These are phyloP conservation scores for Paramormyrops hopkinsi DNA, from an alignment of 2,797 vertebrate species.

Conservation along the genomic window DNA sequence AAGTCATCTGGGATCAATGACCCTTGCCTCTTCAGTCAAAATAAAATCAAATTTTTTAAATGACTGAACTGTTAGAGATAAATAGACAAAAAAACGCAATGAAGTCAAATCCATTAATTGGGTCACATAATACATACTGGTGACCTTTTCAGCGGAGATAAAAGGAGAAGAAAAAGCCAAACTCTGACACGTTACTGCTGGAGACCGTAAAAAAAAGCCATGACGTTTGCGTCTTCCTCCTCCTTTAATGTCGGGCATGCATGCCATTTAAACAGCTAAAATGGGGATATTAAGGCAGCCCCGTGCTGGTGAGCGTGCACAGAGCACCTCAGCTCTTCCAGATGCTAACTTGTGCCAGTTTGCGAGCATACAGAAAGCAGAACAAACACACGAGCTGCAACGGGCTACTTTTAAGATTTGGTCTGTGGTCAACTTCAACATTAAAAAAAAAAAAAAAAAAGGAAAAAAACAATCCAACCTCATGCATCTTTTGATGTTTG, in stretches of 20 bases:
- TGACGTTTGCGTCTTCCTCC: not conserved
- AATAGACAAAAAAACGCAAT: not conserved
- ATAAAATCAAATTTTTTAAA: not conserved
- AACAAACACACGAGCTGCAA: not conserved
- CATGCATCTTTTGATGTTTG: not conserved
- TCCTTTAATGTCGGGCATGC: not conserved
- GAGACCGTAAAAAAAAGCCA: not conserved
- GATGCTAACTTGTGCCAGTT: not conserved
- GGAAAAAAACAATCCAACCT: not conserved
- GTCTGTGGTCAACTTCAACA: not conserved
- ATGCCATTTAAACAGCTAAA: not conserved
- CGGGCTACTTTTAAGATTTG: not conserved
- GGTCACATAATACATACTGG: not conserved
- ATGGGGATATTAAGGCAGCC: not conserved
- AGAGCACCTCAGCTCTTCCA: not conserved
- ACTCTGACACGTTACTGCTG: not conserved
- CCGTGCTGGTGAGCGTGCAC: not conserved
- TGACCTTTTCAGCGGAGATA: not conserved
- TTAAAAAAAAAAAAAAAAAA: not conserved
- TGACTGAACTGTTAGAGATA: not conserved
- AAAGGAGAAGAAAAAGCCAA: not conserved
- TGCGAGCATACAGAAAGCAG: not conserved
- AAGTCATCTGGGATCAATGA: not conserved
- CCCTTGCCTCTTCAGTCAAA: not conserved
- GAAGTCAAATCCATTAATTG: not conserved